Evolutionary conservation across 2,113 vertebrate species (phyloP).

Genomic region (Jacana jacana): DNA sequence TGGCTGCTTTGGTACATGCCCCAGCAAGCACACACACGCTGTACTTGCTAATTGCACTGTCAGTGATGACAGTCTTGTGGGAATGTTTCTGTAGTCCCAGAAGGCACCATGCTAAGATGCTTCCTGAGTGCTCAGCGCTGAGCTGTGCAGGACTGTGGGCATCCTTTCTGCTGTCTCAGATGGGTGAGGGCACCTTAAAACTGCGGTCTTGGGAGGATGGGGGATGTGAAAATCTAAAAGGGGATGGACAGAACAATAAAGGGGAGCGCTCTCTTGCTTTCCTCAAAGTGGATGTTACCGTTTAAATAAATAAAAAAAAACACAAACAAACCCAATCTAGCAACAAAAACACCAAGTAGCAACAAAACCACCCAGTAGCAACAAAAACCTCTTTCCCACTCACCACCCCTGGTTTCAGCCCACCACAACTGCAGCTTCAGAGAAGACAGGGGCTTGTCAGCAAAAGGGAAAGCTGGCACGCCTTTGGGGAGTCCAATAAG

Average conservation of each 20-base stretch:
- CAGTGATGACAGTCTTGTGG: background rate
- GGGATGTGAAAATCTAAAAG: background rate
- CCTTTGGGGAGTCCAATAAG: background rate
- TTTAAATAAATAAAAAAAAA: no score
- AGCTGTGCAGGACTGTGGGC: accelerated
- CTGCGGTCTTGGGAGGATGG: background rate
- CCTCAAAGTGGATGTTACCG: background rate
- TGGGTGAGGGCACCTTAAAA: background rate
- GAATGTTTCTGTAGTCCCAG: background rate
- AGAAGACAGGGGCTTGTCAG: background rate
- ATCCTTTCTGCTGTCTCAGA: background rate
- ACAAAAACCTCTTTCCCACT: background rate
- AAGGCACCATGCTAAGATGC: background rate
- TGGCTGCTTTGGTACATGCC: background rate
- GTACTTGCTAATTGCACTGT: background rate
- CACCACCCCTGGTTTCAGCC: background rate
- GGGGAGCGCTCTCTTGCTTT: background rate
- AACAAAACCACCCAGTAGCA: background rate
- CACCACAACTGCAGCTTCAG: background rate
- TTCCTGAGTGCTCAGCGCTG: accelerated
- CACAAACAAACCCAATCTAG: no score
- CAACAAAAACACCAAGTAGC: background rate
- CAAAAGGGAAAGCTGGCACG: background rate
- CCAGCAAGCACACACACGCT: background rate
- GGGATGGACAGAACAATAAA: background rate